Base-by-base conservation (phyloP, 2,113 vertebrate genomes). In the Scolopax mira region DNA sequence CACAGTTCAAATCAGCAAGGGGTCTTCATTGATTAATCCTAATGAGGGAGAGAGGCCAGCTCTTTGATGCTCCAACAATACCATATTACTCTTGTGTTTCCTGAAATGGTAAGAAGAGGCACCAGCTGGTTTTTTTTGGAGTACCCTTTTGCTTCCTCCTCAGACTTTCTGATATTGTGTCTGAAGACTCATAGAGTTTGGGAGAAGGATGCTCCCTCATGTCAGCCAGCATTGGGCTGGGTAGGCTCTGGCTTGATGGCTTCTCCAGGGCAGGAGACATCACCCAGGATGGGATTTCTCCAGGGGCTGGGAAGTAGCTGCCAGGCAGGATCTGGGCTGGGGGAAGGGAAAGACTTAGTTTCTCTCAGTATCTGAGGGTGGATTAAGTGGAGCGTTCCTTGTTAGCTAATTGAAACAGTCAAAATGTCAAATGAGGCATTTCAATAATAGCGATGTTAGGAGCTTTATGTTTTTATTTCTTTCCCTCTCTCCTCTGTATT, bases 371-470 rank as follows among this genome's bases (percentile, higher is more conserved):
- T 75, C 70, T 80, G 74, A 89, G 75, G 79, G 69, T 96, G 91
- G 79, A 89, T 95, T 96, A 92, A 91, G 77, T 79, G 74, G 86
- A 95, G 84, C 74, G 13, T 87, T 46, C 44, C 85, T 95, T 94
- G 81, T 97, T 92, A 89, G 74, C 94, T 97, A 89, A 94, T 75
- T 96, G 82, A 96, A 88, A 93, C 95, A 94, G 93, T 96, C 96
- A 96, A 95, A 93, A 89, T 96, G 73, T 95, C 96, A 97, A 96
- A 92, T 75, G 81, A 97, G 66, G 89, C 82, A 82, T 96, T 96
- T 94, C 92, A 91, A 51, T 94, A 96, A 94, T 85, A 85, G 89
- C 91, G 91, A 84, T 85, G 79, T 88, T 87, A 79, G 79, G 93
- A 84, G 70, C 89, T 89, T 95, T 97, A 74, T 4, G 12, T 88